Evolutionary conservation across 2,888 invertebrate species (phyloP), one percentile per base, ranked within the genome.

Genomic region (Drosophila formosana): DNA sequence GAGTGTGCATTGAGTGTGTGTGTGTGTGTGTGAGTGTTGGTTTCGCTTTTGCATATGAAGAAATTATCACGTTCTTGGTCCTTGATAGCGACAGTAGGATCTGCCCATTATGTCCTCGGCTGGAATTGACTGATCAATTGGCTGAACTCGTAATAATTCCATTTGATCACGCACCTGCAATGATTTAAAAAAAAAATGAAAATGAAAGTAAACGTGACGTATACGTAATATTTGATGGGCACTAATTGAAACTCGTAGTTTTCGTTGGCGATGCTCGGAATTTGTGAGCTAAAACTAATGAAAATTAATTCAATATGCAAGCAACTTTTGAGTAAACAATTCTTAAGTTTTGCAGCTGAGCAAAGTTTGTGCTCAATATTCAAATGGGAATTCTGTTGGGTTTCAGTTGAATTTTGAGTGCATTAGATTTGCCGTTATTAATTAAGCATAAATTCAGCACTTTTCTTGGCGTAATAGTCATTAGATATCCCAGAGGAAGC

Each of bases 41-140:
- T 55, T 64, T 69, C 62, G 78, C 66, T 62, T 76, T 75, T 87
- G 77, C 75, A 73, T 68, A 76, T 87, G 66, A 75, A 87, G 75
- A 84, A 89, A 82, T 86, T 86, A 92, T 92, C 92, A 92, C 90
- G 92, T 92, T 90, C 91, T 92, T 91, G 92, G 92, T 90, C 92
- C 93, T 89, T 92, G 91, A 87, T 93, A 94, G 76, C 94, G 94
- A 89, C 94, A 94, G 90, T 94, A 94, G 80, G 94, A 93, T 82
- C 94, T 92, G 72, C 94, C 94, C 91, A 94, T 93, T 83, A 94
- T 93, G 89, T 94, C 94, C 87, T 94, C 93, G 71, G 93, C 92
- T 72, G 94, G 94, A 90, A 94, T 94, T 86, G 93, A 93, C 80
- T 94, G 94, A 89, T 94, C 94, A 80, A 94, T 92, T 28, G 94